These are phyloP conservation scores for Cygnus atratus DNA, from an alignment of 2,113 vertebrate species.

Conservation along the genomic window DNA sequence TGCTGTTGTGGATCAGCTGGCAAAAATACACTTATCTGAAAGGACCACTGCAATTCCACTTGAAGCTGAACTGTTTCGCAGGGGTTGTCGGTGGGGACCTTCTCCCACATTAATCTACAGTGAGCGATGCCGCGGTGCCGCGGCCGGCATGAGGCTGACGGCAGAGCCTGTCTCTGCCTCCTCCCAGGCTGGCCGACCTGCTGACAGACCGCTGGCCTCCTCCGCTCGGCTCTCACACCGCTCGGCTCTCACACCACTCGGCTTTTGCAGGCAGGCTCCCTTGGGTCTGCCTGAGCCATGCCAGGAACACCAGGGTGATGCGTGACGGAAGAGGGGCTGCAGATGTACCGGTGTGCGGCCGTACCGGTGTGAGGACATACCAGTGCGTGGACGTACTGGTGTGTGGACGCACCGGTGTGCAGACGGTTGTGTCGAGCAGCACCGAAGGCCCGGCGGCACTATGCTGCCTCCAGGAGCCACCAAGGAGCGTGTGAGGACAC, in stretches of 20 bases:
- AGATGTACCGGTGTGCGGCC: background rate
- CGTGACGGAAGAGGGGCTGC: background rate
- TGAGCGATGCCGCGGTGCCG: background rate
- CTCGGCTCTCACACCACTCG: background rate
- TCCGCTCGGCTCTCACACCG: background rate
- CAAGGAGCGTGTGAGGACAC: accelerated
- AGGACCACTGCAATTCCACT: slow-evolving; percentile 54
- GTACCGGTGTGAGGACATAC: too few species aligned
- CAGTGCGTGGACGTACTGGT: background rate
- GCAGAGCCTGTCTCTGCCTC: slow-evolving; percentile 35
- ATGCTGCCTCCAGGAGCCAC: background rate
- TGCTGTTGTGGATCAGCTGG: slow-evolving; percentile 63
- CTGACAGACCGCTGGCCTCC: slow-evolving; percentile 47
- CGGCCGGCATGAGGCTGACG: slow-evolving; percentile 46
- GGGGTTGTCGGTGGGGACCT: slow-evolving; percentile 44
- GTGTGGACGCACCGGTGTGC: background rate
- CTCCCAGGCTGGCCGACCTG: slow-evolving; percentile 25
- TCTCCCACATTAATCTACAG: slow-evolving; percentile 59
- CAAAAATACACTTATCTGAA: slow-evolving; percentile 54
- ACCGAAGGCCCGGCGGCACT: too few species aligned
- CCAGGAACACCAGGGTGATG: slow-evolving; percentile 5
- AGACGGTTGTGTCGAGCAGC: background rate
- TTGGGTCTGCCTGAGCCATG: background rate
- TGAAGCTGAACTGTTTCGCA: slow-evolving; percentile 47
- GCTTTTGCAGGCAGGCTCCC: background rate